Base-by-base conservation (phyloP, 2,888 invertebrate species). In the Leptopilina syphax region DNA sequence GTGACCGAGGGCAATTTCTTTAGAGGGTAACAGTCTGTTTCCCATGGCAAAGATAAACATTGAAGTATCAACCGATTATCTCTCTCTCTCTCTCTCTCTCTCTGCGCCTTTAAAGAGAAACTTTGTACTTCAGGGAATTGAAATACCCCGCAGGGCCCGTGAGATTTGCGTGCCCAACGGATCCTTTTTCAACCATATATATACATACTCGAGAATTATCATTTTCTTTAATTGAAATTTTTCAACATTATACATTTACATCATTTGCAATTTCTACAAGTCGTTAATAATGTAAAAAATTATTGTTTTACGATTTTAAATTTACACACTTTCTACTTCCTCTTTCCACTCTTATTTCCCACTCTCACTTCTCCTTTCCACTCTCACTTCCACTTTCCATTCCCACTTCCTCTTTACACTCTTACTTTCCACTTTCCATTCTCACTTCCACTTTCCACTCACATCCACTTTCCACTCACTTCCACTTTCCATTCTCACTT, bases 11-110 rank as follows among this genome's bases (percentile, higher is more conserved):
- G 73, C 73, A 73, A 73, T 73, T 73, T 73, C 34, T 57, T 44
- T 50, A 50, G 27, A 34, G 34, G 41, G 57, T 41, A 41, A 60
- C 34, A 60, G n/a, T 34, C 73, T 57, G 57, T 54, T 73, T 73
- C 73, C 73, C 73, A 73, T 73, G 41, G 57, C 57, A 41, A 73
- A 73, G 57, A 57, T 57, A 73, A 57, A 73, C 57, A 73, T 60
- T 60, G 34, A 73, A 73, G 73, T 73, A 73, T 73, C 34, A 68
- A 73, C 73, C 73, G 54, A 73, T 73, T 73, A 73, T 73, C 41
- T 34, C 57, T 50, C 50, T 10, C 50, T 50, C 50, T 50, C 50
- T 50, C 50, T 50, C 50, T 50, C 12, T 50, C 50, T 50, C 50
- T 50, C 50, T 50, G 34, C 4, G n/a, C n/a, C 57, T 54, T 73